Base-by-base conservation (phyloP, 2,113 vertebrate genomes). In the Lanius collurio region DNA sequence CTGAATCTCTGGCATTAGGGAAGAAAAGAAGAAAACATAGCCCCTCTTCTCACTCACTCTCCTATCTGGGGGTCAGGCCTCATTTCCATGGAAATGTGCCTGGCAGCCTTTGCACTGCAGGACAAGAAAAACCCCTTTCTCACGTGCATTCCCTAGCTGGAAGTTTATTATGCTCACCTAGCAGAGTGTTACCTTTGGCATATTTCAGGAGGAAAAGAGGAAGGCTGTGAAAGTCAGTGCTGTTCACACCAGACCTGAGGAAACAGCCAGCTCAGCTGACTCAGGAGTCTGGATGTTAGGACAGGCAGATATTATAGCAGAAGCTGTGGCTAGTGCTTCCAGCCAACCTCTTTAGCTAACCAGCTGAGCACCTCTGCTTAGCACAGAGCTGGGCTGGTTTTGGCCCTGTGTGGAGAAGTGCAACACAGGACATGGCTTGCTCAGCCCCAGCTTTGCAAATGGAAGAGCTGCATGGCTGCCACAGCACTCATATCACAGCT, bases 401-500 rank as follows among this genome's bases (percentile, higher is more conserved):
- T 2, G 1, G 41, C 28, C 9, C 13, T 31, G 62, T 2, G 0
- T 63, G 68, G 50, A 79, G 55, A 64, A 92, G 35, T 1, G 2
- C 37, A n/a, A 5, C 20, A 31, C 28, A 47, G 35, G 56, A 75
- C 35, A 55, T 4, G 10, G 13, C 6, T 50, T 82, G 35, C 60
- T 75, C 44, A 78, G 56, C 37, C 35, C 8, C 35, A 52, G 46
- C 31, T 84, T 41, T 74, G 67, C 71, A 55, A 24, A 31, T 64
- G n/a, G 49, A 83, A 64, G 55, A 73, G 31, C 26, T 42, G 20
- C 33, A 50, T n/a, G 37, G 56, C 30, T 37, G 50, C 35, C 1
- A 13, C 1, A 6, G 39, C 26, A 39, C 41, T 46, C 4, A 1
- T 12, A 30, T 9, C 0, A 5, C 11, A 13, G 28, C 50, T 75